Evolutionary conservation across 2,888 invertebrate genomes (phyloP).

Genomic region (Sussaba pulchella): DNA sequence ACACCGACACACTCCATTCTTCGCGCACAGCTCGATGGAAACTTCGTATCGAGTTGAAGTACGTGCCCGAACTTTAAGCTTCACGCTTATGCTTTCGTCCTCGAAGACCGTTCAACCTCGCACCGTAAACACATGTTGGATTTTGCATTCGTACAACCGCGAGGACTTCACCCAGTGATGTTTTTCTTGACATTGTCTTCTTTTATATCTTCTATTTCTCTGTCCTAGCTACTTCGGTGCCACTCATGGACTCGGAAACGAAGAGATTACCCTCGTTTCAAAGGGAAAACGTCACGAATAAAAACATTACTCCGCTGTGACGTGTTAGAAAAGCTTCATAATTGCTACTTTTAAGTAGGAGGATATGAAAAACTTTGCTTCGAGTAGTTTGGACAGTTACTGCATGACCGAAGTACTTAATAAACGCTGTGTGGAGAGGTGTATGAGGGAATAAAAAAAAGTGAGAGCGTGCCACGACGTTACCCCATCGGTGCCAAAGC

Average conservation of each 20-base stretch:
- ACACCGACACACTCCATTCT: conserved; percentile 29
- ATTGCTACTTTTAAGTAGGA: neutral
- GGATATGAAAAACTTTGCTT: neutral
- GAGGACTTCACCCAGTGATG: conserved; percentile 6
- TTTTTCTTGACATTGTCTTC: conserved; percentile 3
- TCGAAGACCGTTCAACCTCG: conserved; percentile 71
- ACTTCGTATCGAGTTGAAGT: conserved; percentile 70
- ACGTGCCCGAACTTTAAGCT: conserved; percentile 67
- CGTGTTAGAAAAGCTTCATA: neutral
- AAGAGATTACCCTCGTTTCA: conserved; percentile 7
- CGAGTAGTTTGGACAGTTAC: neutral
- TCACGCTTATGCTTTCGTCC: conserved; percentile 47
- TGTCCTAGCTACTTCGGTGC: conserved; percentile 1
- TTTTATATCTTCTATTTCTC: conserved; percentile 8
- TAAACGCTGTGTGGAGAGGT: neutral
- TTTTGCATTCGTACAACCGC: conserved; percentile 67
- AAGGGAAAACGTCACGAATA: conserved; percentile 5
- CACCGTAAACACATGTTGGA: conserved; percentile 73
- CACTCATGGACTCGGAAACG: conserved; percentile 4
- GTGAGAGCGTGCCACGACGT: conserved; percentile 42
- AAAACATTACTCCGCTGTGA: conserved; percentile 4
- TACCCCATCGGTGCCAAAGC: conserved; percentile 28
- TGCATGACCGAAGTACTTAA: neutral
- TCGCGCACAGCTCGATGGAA: conserved; percentile 47
- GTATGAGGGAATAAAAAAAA: conserved; percentile 2